Percentiles rank a stretch among this genome's conserved stretches.
phyloP scores from a whole-genome alignment of 2,113 vertebrate genomes.

The Procavia capensis region DNA sequence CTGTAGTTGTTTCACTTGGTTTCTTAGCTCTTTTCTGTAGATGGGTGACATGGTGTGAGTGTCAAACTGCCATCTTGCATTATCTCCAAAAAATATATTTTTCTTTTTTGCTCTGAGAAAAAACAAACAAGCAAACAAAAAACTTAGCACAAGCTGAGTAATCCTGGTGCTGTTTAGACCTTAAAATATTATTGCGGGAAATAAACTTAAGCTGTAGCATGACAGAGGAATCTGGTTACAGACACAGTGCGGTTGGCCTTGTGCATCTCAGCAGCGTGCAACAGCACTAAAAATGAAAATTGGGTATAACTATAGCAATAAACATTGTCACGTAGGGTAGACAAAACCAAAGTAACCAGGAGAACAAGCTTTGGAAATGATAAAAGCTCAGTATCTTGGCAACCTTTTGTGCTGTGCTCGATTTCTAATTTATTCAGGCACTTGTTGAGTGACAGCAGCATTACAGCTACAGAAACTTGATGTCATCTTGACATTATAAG shows the following conservation, averaged over 20 bases:
- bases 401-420: conserved; percentile 66
- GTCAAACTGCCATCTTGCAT: neutral
- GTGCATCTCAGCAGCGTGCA: conserved; percentile 12
- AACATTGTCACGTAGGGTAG: conserved; percentile 39
- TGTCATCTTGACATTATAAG: conserved; percentile 50
- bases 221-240: conserved; percentile 31
- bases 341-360: conserved; percentile 68
- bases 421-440: conserved; percentile 71
- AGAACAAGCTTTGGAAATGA: conserved; percentile 66
- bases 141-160: neutral
- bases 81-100: neutral
- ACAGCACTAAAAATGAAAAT: conserved; percentile 51
- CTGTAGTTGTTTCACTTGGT: neutral
- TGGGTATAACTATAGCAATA: conserved; percentile 71
- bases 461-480: conserved; percentile 2
- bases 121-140: neutral
- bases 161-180: neutral
- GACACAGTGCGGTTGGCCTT: conserved; percentile 13
- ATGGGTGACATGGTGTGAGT: neutral
- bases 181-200: conserved; percentile 15
- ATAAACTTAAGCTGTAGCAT: neutral
- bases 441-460: conserved; percentile 46
- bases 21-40: neutral
- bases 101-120: neutral
- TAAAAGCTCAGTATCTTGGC: conserved; percentile 78